Conservation (phyloP, 2,888 invertebrate species). For the Eilema depressum region DNA sequence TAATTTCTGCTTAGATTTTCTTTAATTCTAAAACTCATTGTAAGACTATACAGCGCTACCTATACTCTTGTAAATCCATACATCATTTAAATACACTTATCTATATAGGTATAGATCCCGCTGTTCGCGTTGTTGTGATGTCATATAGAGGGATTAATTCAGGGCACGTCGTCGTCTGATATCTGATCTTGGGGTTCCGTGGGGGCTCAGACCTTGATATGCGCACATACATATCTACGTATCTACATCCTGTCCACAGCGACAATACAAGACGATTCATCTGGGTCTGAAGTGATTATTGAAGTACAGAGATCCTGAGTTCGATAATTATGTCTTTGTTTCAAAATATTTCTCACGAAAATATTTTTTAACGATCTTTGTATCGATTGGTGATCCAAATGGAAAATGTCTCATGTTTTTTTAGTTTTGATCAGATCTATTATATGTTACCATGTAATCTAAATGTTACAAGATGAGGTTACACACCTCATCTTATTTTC, state of each 20-base stretch:
- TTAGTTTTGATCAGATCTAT: no score
- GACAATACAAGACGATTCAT: constrained; percentile 37
- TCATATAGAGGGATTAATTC: constrained; percentile 82
- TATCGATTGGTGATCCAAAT: not conserved
- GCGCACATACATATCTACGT: constrained; percentile 44
- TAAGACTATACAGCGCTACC: not conserved
- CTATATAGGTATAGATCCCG: constrained; percentile 27
- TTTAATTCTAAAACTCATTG: not conserved
- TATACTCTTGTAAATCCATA: constrained; percentile 2
- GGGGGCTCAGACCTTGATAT: constrained; percentile 69
- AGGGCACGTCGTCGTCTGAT: constrained; percentile 78
- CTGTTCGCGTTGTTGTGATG: constrained; percentile 68
- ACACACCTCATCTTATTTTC: no score
- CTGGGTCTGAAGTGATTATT: constrained; percentile 27
- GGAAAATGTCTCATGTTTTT: not conserved
- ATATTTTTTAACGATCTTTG: not conserved
- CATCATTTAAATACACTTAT: constrained; percentile 10
- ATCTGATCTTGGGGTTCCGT: constrained; percentile 78
- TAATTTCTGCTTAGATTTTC: not conserved
- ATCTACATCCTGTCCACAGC: constrained; percentile 44
- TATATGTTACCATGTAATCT: no score
- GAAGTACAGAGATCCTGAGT: constrained; percentile 10
- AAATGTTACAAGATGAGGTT: no score
- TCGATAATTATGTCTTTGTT: constrained; percentile 9
- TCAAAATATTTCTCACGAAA: not conserved